Evolutionary conservation across 2,113 vertebrate genomes (phyloP).

Genomic region (Anolis sagrei): DNA sequence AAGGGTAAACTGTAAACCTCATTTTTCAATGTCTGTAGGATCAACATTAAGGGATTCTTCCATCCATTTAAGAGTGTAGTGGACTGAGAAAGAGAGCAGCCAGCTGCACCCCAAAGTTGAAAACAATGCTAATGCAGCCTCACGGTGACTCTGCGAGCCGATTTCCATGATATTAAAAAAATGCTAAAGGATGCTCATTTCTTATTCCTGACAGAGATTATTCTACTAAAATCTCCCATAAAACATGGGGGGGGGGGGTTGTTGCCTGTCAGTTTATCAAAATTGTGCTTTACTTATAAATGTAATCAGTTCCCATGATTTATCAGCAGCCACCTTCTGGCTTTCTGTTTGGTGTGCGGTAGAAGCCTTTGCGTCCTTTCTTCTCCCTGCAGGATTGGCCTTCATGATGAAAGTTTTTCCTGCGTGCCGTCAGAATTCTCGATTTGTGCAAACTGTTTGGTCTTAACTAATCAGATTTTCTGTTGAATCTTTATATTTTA

Average conservation of each 20-base stretch:
- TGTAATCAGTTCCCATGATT: not conserved
- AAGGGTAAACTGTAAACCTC: conserved; percentile 46
- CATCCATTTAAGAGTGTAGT: rapidly evolving
- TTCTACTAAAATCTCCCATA: conserved; percentile 34
- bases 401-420: not conserved
- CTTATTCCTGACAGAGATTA: not conserved
- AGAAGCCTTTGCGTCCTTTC: not conserved
- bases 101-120: rapidly evolving
- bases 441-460: not conserved
- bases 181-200: rapidly evolving
- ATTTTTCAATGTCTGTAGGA: conserved; percentile 26
- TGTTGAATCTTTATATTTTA: not conserved
- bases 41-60: not conserved
- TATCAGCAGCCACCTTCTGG: rapidly evolving
- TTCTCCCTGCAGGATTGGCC: not conserved
- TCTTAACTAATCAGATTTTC: not conserved
- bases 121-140: rapidly evolving
- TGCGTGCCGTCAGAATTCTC: not conserved
- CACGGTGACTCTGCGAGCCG: rapidly evolving
- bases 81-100: not conserved
- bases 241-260: not conserved
- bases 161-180: not conserved
- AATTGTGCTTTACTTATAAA: conserved; percentile 9
- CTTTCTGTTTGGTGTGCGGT: rapidly evolving
- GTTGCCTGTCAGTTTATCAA: conserved; percentile 20